Base-by-base conservation (phyloP, 1,140 invertebrate species). In the Aphaenogaster ashmeadi region DNA sequence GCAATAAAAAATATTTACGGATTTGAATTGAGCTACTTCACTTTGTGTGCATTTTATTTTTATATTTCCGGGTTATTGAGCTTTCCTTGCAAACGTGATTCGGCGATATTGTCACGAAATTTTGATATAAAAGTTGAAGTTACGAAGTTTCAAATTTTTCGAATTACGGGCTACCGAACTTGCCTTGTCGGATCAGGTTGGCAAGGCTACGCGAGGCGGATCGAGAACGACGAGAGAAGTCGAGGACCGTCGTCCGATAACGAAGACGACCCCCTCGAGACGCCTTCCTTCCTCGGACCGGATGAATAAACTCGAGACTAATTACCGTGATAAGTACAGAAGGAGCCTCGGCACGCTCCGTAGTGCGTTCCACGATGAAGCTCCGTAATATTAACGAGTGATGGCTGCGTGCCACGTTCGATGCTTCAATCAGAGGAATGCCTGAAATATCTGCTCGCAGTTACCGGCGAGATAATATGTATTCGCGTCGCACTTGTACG, bases 251-350 rank as follows among this genome's bases (percentile, higher is more conserved):
- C 52, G 88, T 58, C 52, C 41, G 80, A 58, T 60, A 80, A 84
- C 52, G 71, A 84, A 74, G 69, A 87, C 62, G 67, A 84, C 18
- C 74, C n/a, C 44, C 71, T 78, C 71, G n/a, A 33, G 18, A 38
- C 60, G 58, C 11, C 36, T 54, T 66, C 13, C 47, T 60, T 64
- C 13, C 33, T n/a, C 13, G 2, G 38, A 7, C 1, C 41, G 36
- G 56, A 78, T 62, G 66, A 89, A 87, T 72, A 60, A 69, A 54
- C 62, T 66, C 78, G 88, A 52, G 74, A 84, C 79, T 85, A 71
- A 77, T 86, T 79, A 88, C 5, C 74, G 58, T 9, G 78, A 90
- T 79, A 90, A 84, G 80, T 60, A 52, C 54, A 13, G 71, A 54
- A 89, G 50, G 33, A 72, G 33, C 52, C 54, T 7, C n/a, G 4